These are phyloP conservation scores for Columba livia DNA, from an alignment of 2,113 vertebrate genomes.

Conservation along the genomic window DNA sequence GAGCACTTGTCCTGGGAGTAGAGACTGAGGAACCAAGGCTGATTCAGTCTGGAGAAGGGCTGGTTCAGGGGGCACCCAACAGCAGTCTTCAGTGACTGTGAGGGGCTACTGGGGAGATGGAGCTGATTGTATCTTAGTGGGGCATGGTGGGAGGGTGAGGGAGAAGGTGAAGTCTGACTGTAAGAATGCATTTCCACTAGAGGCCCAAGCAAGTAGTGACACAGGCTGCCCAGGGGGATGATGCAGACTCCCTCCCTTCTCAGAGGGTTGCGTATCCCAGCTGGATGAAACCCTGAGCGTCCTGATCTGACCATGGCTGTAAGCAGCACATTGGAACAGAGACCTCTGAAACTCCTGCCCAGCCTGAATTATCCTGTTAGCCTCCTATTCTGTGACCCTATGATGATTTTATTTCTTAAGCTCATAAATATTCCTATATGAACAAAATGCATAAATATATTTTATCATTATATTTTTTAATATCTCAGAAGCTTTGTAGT, in stretches of 20 bases:
- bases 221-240: no score
- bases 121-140: background rate
- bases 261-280: rapidly evolving
- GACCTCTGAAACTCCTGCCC: background rate
- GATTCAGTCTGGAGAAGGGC: background rate
- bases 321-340: background rate
- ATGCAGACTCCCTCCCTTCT: background rate
- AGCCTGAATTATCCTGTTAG: background rate
- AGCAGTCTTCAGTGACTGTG: background rate
- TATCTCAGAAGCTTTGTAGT: background rate
- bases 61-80: rapidly evolving
- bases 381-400: background rate
- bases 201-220: background rate
- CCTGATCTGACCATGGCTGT: background rate
- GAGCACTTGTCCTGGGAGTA: background rate
- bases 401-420: background rate
- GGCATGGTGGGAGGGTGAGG: background rate
- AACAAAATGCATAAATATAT: background rate
- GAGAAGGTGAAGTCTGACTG: background rate
- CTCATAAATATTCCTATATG: background rate
- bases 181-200: background rate
- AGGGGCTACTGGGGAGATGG: background rate
- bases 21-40: background rate
- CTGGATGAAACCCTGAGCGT: background rate
- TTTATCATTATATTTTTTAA: background rate